Conservation (phyloP, 2,113 vertebrate genomes). For the Hystrix cristata region DNA sequence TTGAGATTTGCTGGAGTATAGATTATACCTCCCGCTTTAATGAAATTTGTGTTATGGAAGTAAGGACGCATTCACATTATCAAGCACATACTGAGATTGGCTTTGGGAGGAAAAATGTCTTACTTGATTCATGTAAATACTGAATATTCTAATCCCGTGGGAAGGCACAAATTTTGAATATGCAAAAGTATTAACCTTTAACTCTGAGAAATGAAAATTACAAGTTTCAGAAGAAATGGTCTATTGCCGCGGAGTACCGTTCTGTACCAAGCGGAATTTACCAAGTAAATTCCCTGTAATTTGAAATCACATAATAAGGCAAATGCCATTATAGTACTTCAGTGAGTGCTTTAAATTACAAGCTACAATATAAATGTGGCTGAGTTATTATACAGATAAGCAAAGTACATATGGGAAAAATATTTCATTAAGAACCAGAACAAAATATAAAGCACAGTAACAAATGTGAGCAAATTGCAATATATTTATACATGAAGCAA, state of each 20-base stretch:
- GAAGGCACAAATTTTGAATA: constrained; percentile 12
- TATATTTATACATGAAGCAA: constrained; percentile 3
- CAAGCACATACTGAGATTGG: constrained; percentile 16
- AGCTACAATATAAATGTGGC: neutral
- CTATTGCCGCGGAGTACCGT: neutral
- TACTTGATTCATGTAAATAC: constrained; percentile 49
- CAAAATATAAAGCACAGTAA: neutral
- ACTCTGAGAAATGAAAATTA: neutral
- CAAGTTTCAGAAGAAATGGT: constrained; percentile 13
- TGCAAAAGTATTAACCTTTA: neutral
- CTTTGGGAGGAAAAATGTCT: neutral
- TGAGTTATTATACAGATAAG: neutral
- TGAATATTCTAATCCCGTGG: neutral
- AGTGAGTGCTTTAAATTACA: neutral
- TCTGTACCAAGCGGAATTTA: neutral
- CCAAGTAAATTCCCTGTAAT: neutral
- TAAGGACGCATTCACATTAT: neutral
- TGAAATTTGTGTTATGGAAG: neutral
- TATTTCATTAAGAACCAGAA: neutral
- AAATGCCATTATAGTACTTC: neutral
- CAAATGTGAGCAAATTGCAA: neutral
- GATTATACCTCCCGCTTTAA: neutral
- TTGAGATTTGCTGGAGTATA: constrained; percentile 13
- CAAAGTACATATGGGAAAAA: neutral
- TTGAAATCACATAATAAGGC: neutral